These are phyloP conservation scores for Castor canadensis DNA, from an alignment of 2,113 vertebrate genomes.

Conservation along the genomic window DNA sequence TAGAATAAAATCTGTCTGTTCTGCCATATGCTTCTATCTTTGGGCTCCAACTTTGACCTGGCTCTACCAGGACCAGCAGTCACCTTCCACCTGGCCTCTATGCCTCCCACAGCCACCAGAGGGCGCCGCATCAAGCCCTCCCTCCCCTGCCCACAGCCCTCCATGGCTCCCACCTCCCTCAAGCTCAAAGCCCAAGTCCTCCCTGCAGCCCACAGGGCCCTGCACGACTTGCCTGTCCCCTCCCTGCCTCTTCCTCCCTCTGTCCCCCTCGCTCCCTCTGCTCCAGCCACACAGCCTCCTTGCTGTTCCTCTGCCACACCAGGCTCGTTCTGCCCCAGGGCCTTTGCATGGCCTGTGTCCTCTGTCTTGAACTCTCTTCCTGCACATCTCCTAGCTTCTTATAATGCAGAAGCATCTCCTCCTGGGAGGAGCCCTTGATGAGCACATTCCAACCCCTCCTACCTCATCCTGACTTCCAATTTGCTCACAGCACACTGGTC, in stretches of 20 bases:
- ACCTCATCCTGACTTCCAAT: too few species aligned
- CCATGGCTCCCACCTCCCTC: neutral
- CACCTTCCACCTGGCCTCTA: neutral
- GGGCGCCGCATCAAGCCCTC: neutral
- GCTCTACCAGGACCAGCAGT: too few species aligned
- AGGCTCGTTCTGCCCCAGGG: neutral
- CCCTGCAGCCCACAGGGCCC: fast-evolving
- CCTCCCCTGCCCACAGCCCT: neutral
- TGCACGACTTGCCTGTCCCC: too few species aligned
- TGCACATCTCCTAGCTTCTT: neutral
- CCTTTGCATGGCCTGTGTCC: neutral
- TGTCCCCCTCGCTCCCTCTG: neutral
- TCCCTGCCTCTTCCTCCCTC: neutral
- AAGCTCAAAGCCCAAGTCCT: neutral
- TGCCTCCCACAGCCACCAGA: neutral
- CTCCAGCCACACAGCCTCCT: neutral
- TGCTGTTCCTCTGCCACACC: fast-evolving
- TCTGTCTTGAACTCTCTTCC: neutral
- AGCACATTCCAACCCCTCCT: neutral
- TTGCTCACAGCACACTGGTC: too few species aligned
- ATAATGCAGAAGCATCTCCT: neutral
- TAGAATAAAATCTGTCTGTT: too few species aligned
- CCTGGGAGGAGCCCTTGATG: neutral
- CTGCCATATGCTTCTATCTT: too few species aligned
- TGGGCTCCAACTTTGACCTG: too few species aligned